These are phyloP conservation scores for Hypselothyrea guttata DNA, from an alignment of 2,888 invertebrate genomes.

Conservation along the genomic window DNA sequence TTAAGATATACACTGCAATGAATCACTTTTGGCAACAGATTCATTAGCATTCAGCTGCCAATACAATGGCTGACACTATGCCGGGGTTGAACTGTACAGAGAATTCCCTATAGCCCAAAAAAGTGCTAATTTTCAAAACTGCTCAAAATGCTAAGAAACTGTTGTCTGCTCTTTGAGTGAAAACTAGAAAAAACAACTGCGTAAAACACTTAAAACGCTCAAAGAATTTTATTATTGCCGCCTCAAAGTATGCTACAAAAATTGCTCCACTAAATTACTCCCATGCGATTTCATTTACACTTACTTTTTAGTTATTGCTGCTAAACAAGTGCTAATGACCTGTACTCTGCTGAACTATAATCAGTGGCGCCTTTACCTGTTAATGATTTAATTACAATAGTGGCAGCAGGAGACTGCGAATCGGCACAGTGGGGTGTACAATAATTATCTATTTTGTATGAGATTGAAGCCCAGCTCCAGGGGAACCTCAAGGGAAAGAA, in stretches of 20 bases:
- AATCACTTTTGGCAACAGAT: slow-evolving; percentile 24
- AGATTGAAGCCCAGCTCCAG: not conserved
- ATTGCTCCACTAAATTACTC: no score
- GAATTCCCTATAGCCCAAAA: slow-evolving; percentile 5
- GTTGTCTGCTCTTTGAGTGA: slow-evolving; percentile 1
- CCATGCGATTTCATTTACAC: no score
- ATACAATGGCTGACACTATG: slow-evolving; percentile 22
- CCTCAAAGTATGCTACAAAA: slow-evolving; percentile 32
- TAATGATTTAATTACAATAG: no score
- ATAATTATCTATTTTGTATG: slow-evolving; percentile 6
- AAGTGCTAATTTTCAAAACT: slow-evolving; percentile 6
- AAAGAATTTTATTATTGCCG: not conserved
- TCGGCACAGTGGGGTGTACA: slow-evolving; percentile 21
- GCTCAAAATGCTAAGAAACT: not conserved
- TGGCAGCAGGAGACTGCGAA: no score
- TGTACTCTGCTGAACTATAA: no score
- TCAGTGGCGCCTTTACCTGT: no score
- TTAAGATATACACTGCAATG: slow-evolving; percentile 6
- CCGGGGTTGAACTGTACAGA: slow-evolving; percentile 16
- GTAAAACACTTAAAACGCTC: no score
- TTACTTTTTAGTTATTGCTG: not conserved
- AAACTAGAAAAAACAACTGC: no score
- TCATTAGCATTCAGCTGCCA: slow-evolving; percentile 34
- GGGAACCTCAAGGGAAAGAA: not conserved
- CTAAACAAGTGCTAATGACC: not conserved